phyloP scores from a whole-genome alignment of 2,113 vertebrate species.

The Pelobates fuscus region DNA sequence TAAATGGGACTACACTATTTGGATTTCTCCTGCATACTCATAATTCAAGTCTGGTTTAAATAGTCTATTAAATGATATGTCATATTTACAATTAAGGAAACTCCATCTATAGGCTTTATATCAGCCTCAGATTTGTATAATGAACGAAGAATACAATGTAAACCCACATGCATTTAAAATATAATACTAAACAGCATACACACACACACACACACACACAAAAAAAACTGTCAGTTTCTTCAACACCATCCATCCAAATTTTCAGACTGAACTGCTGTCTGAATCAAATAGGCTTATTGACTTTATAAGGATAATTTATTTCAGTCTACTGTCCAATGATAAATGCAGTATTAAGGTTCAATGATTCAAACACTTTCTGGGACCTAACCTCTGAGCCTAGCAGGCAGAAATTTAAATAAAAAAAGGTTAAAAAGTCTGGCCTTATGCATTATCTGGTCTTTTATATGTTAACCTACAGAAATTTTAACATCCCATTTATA shows the following conservation, averaged over 20 bases:
- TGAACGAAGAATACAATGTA: too few relatives aligned
- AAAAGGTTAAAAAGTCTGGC: slow-evolving; percentile 44
- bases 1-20: too few relatives aligned
- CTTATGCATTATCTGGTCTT: slow-evolving; percentile 52
- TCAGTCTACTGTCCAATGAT: slow-evolving; percentile 62
- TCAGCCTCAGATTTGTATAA: too few relatives aligned
- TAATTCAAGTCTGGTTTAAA: too few relatives aligned
- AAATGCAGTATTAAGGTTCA: slow-evolving; percentile 66
- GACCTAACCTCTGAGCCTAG: slow-evolving; percentile 58
- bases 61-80: too few relatives aligned
- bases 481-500: slow-evolving; percentile 38
- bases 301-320: slow-evolving; percentile 67
- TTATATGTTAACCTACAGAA: slow-evolving; percentile 28
- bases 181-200: too few relatives aligned
- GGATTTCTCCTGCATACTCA: too few relatives aligned
- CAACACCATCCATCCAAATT: slow-evolving; percentile 60
- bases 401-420: slow-evolving; percentile 63
- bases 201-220: too few relatives aligned
- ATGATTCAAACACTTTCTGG: slow-evolving; percentile 60
- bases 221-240: slow-evolving; percentile 61
- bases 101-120: too few relatives aligned
- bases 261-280: slow-evolving; percentile 61
- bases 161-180: too few relatives aligned
- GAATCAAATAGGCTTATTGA: slow-evolving; percentile 63
- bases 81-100: too few relatives aligned